These are phyloP conservation scores for Athene cunicularia DNA, from an alignment of 2,113 vertebrate species.

Conservation along the genomic window DNA sequence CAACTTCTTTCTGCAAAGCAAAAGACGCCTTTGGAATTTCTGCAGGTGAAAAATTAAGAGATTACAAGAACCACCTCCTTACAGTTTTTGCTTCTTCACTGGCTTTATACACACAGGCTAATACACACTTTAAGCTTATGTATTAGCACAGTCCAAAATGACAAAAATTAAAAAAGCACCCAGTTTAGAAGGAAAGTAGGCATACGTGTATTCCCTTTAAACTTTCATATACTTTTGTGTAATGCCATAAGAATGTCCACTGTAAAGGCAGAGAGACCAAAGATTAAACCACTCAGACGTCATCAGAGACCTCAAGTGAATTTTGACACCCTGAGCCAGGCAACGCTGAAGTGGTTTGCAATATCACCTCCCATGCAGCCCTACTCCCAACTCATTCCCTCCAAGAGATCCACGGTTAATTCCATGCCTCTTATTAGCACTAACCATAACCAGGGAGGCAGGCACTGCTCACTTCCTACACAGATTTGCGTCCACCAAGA, in stretches of 20 bases:
- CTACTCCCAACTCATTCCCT: background rate
- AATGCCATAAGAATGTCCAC: accelerated
- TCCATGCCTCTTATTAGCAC: background rate
- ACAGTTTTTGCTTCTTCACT: background rate
- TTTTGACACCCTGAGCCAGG: background rate
- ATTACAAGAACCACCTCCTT: background rate
- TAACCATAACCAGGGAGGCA: background rate
- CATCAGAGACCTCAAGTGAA: accelerated
- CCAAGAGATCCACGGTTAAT: background rate
- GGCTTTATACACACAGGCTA: background rate
- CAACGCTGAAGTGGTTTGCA: background rate
- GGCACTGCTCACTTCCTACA: background rate
- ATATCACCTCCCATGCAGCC: accelerated
- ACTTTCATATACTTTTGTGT: background rate
- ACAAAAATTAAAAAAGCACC: background rate
- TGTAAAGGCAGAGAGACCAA: background rate
- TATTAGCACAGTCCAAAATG: background rate
- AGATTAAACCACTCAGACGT: background rate
- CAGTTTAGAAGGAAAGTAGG: background rate
- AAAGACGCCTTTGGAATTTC: background rate
- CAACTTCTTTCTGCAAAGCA: background rate
- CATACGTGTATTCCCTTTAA: background rate
- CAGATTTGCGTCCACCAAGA: background rate
- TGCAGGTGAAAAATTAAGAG: background rate
- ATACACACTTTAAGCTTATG: background rate